Percentiles rank a stretch among this genome's conserved stretches.
These are phyloP conservation scores for Microtus montanus DNA, from an alignment of 2,113 vertebrate species.

Conservation along the genomic window DNA sequence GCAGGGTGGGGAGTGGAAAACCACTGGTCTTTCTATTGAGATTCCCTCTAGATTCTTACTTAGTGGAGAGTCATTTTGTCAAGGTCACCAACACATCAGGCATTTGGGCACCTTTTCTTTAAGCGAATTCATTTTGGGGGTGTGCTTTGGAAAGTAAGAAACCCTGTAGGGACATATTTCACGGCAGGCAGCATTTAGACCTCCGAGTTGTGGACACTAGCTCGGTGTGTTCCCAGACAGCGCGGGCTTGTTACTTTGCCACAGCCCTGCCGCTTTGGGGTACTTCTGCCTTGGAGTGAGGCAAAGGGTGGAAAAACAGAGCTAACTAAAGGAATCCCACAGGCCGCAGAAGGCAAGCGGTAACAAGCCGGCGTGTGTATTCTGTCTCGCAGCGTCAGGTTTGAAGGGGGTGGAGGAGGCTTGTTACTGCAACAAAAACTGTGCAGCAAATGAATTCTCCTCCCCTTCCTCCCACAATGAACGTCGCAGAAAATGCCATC, in stretches of 20 bases:
- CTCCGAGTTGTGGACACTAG: slow-evolving; percentile 60
- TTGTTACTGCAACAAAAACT: slow-evolving; percentile 67
- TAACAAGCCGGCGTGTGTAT: slow-evolving; percentile 56
- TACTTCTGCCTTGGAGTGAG: slow-evolving; percentile 46
- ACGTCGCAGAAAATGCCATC: slow-evolving; percentile 63
- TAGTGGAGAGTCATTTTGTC: slow-evolving; percentile 4
- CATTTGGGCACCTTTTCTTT: slow-evolving; percentile 39
- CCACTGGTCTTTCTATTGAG: neutral
- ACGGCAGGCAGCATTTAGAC: slow-evolving; percentile 60
- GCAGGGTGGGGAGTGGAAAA: neutral
- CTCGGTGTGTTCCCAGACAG: slow-evolving; percentile 66
- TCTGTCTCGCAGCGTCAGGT: slow-evolving; percentile 20
- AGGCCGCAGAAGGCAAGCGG: slow-evolving; percentile 55
- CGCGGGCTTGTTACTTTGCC: slow-evolving; percentile 49
- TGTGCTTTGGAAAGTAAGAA: slow-evolving; percentile 65
- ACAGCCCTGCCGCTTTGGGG: slow-evolving; percentile 63
- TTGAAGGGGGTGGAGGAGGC: slow-evolving; percentile 33
- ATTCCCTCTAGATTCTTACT: neutral
- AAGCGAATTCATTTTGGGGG: slow-evolving; percentile 14
- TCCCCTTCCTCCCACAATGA: slow-evolving; percentile 47
- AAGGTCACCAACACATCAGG: slow-evolving; percentile 53
- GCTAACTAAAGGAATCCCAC: slow-evolving; percentile 67
- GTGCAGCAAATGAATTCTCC: slow-evolving; percentile 65
- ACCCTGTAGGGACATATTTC: slow-evolving; percentile 56
- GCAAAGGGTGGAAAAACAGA: slow-evolving; percentile 54